These are phyloP conservation scores for Hydrotaea cyrtoneurina DNA, from an alignment of 2,888 invertebrate species.

Conservation along the genomic window DNA sequence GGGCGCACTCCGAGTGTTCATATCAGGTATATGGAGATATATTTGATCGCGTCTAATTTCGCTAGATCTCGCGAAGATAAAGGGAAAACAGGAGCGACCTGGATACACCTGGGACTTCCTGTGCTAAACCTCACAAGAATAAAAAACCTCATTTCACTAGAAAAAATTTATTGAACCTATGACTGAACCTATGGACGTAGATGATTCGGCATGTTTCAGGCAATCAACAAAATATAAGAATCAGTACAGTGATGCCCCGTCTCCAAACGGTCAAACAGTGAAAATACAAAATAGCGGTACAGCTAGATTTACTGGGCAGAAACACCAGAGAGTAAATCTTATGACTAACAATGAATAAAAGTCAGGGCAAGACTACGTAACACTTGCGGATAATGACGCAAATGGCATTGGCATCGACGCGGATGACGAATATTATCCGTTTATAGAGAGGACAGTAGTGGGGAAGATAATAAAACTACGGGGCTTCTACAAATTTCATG, in stretches of 20 bases:
- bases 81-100: conserved; percentile 7
- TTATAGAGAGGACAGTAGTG: conserved; percentile 49
- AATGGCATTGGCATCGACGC: conserved; percentile 24
- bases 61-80: conserved; percentile 33
- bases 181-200: conserved; percentile 21
- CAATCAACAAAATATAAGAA: conserved; percentile 9
- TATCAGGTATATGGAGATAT: conserved; percentile 36
- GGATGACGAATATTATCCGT: conserved; percentile 50
- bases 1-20: background rate
- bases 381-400: background rate
- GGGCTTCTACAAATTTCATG: conserved; percentile 65
- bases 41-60: conserved; percentile 51
- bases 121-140: too few species aligned
- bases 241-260: background rate
- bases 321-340: conserved; percentile 55
- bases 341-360: conserved; percentile 25
- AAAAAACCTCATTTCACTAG: background rate
- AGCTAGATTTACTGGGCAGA: conserved; percentile 49
- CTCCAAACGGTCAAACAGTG: background rate
- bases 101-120: too few species aligned
- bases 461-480: conserved; percentile 55
- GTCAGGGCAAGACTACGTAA: conserved; percentile 9
- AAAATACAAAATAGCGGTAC: conserved; percentile 48
- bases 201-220: conserved; percentile 5
- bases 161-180: background rate